A percentile compares a stretch with the other conserved stretches of the same genome.
These are phyloP conservation scores for Metalampra italica DNA, from an alignment of 2,888 invertebrate species.

Conservation along the genomic window DNA sequence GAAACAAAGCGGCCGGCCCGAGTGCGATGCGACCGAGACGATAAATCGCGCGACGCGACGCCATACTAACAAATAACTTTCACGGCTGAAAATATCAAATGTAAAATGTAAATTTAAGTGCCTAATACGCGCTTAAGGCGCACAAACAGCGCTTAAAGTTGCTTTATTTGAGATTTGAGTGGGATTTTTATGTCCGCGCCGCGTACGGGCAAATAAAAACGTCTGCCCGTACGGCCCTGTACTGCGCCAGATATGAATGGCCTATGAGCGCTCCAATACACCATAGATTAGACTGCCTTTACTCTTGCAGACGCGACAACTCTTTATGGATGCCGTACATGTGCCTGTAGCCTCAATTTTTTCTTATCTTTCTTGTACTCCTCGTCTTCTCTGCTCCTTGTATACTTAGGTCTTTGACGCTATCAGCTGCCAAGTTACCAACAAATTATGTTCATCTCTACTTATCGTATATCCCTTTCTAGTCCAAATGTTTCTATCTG, in stretches of 20 bases:
- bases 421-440: too few relatives aligned
- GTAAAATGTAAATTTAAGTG: slow-evolving; percentile 76
- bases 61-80: slow-evolving; percentile 62
- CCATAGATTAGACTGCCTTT: slow-evolving; percentile 30
- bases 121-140: slow-evolving; percentile 68
- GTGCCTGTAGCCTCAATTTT: too few relatives aligned
- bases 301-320: slow-evolving; percentile 29
- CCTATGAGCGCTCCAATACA: slow-evolving; percentile 55
- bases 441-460: too few relatives aligned
- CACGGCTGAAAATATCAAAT: slow-evolving; percentile 74
- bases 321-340: too few relatives aligned
- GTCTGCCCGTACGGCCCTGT: slow-evolving; percentile 53
- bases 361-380: too few relatives aligned
- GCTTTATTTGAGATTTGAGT: slow-evolving; percentile 68
- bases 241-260: slow-evolving; percentile 61
- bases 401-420: too few relatives aligned
- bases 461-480: too few relatives aligned
- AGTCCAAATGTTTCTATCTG: too few relatives aligned
- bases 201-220: slow-evolving; percentile 67
- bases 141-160: slow-evolving; percentile 60
- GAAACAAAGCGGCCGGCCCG: slow-evolving; percentile 13
- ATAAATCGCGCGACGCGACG: slow-evolving; percentile 56
- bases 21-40: slow-evolving; percentile 23
- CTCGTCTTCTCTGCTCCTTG: too few relatives aligned
- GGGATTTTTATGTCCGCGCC: slow-evolving; percentile 70